Base-by-base conservation (phyloP, 1,140 invertebrate species). In the Akabosia matsudoensis region DNA sequence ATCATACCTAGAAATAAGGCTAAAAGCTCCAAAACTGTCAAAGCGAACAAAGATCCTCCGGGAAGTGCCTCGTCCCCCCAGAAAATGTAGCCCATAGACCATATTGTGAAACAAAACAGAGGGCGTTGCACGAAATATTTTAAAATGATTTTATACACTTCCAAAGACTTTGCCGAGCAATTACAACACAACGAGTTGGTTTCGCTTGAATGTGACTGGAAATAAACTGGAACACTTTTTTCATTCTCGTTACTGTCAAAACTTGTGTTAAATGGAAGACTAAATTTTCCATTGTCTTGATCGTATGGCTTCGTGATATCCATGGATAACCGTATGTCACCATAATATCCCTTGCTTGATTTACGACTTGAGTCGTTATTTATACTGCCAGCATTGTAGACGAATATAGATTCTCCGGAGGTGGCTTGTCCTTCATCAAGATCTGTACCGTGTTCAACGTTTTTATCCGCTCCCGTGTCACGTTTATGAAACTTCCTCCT, bases 31-130 rank as follows among this genome's bases (percentile, higher is more conserved):
- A 80, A 30, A 1, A 74, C 28, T 26, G 16, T 10, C 26, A 80
- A 34, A 22, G 73, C 33, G 52, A 80, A 80, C 16, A 80, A 24
- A 28, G 33, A 56, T 16, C 79, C 79, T 7, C 74, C 74, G 16
- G 76, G 76, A 2, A 76, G 52, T 22, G 74, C 74, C 7, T 26
- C 13, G 18, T 76, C 33, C 22, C 45, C 78, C 64, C 79, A 76
- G 78, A 77, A 67, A 28, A 79, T 76, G 52, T 79, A 81, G 13
- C 30, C 10, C 7, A 75, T 51, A 24, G 76, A 54, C 79, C 79
- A 81, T 0, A 76, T n/a, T 0, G 33, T 22, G 33, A 80, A 70
- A 30, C 33, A 30, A 26, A 71, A 26, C 16, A 74, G 51, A 26
- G 73, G 73, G 54, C 61, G 31, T 4, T 33, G 7, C 10, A 77